Base-by-base conservation (phyloP, 1,140 invertebrate species). In the Sycobia sp. region DNA sequence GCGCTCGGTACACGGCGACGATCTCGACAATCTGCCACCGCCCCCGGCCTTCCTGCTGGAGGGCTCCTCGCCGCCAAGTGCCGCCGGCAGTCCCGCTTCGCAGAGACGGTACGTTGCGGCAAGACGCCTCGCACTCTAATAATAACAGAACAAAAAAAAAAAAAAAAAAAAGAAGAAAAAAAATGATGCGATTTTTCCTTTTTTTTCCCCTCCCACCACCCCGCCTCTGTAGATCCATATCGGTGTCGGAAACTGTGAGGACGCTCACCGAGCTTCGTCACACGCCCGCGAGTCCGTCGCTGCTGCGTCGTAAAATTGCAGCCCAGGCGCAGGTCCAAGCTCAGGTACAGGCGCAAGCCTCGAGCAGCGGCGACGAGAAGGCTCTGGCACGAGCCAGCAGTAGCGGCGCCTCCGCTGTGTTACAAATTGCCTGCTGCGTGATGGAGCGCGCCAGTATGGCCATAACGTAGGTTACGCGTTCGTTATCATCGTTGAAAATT, bases 171-270 rank as follows among this genome's bases (percentile, higher is more conserved):
- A 4, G 4, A 32, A 32, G n/a, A n/a, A n/a, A n/a, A n/a, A n/a
- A n/a, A n/a, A n/a, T n/a, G n/a, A n/a, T n/a, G n/a, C n/a, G n/a
- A n/a, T n/a, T n/a, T n/a, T n/a, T n/a, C n/a, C n/a, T n/a, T n/a
- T n/a, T n/a, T n/a, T n/a, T n/a, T n/a, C n/a, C n/a, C n/a, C n/a
- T n/a, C n/a, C n/a, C n/a, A n/a, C n/a, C n/a, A n/a, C 18, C 18
- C 27, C n/a, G 23, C n/a, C n/a, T n/a, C 66, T 61, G 18, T 55
- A 82, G 80, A 69, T 81, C 79, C 18, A 73, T 82, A 27, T 82
- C 80, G 8, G 92, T 95, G n/a, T 91, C 91, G 3, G 92, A 94
- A 77, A 92, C 92, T 1, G 91, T 95, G 11, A 90, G 91, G 73
- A 91, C 90, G 20, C 76, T 95, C 57, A 93, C 91, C 0, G 91